Conservation (phyloP, 1,140 invertebrate genomes). For the Lepidotrigona ventralis region DNA sequence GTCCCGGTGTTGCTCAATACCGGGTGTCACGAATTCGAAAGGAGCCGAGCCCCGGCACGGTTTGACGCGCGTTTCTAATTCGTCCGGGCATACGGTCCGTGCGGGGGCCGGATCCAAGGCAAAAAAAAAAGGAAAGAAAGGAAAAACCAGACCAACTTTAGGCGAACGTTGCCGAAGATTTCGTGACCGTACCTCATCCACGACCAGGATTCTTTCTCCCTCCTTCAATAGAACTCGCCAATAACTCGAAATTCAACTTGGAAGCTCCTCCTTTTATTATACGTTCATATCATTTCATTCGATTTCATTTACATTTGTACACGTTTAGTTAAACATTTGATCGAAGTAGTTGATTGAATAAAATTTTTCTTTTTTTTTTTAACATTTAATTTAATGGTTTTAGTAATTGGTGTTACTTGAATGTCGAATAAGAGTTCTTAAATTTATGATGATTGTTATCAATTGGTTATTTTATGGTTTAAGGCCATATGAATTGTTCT, state of each 20-base stretch:
- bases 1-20: constrained; percentile 49
- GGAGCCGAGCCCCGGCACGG: constrained; percentile 50
- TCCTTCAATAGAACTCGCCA: neutral
- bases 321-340: too few species aligned
- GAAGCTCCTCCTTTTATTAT: neutral
- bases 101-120: constrained; percentile 17
- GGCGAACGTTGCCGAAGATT: constrained; percentile 7
- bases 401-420: too few species aligned
- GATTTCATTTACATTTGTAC: too few species aligned
- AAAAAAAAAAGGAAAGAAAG: neutral
- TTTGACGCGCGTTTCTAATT: constrained; percentile 72
- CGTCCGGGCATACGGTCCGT: constrained; percentile 55
- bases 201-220: neutral
- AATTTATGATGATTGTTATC: too few species aligned
- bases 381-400: too few species aligned
- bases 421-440: too few species aligned
- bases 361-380: too few species aligned
- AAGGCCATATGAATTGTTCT: too few species aligned
- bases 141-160: neutral
- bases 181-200: constrained; percentile 43
- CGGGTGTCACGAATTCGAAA: constrained; percentile 63
- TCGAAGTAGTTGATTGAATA: neutral
- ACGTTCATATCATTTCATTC: too few species aligned
- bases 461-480: too few species aligned
- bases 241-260: neutral